These are phyloP conservation scores for Bryconaethiops microstoma DNA, from an alignment of 2,797 vertebrate species.

Conservation along the genomic window DNA sequence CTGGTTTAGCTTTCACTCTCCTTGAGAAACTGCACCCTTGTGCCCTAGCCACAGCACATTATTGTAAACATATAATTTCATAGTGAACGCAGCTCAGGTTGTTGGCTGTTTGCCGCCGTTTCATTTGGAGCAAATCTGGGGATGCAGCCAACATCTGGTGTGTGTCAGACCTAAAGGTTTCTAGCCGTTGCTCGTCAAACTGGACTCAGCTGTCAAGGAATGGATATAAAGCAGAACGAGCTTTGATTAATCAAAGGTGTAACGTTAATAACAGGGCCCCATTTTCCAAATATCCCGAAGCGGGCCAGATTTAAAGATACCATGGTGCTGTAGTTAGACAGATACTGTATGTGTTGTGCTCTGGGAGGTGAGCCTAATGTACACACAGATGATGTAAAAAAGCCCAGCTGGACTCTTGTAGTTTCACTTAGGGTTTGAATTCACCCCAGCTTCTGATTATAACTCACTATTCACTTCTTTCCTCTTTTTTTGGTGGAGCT, in stretches of 20 bases:
- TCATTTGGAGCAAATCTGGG: conserved; percentile 78
- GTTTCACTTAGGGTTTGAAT: not conserved
- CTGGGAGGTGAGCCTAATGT: conserved; percentile 24
- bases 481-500: not conserved
- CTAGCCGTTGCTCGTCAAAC: conserved; percentile 60
- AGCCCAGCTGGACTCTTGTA: not conserved
- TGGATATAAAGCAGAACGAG: conserved; percentile 78
- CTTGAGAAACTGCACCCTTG: conserved; percentile 57
- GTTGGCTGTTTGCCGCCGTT: conserved; percentile 79
- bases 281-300: conserved; percentile 62
- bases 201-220: conserved; percentile 70
- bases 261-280: conserved; percentile 73
- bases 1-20: conserved; percentile 45
- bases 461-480: not conserved
- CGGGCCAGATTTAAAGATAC: conserved; percentile 66
- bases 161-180: conserved; percentile 79
- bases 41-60: conserved; percentile 74
- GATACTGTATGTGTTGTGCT: conserved; percentile 24
- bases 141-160: conserved; percentile 81
- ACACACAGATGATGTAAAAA: conserved; percentile 7
- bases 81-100: conserved; percentile 80
- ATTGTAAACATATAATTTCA: conserved; percentile 86
- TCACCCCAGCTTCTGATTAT: conserved; percentile 1
- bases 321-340: conserved; percentile 45
- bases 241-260: conserved; percentile 81